Evolutionary conservation across 2,797 vertebrate genomes (phyloP).

Genomic region (Enteromius anoplus): DNA sequence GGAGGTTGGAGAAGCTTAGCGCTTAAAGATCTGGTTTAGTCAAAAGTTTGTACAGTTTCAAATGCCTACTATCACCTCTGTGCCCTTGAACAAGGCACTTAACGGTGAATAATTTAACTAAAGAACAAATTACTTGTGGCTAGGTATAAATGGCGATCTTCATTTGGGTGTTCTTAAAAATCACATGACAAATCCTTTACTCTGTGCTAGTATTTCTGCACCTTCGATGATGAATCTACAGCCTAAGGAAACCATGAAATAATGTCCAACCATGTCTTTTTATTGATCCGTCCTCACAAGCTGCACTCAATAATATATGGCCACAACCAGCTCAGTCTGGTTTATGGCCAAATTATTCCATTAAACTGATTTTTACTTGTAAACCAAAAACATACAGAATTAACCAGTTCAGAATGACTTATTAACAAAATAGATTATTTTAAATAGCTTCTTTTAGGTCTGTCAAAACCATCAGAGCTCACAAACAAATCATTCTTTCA

Average conservation of each 20-base stretch:
- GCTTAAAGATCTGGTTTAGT: conserved; percentile 23
- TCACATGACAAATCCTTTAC: neutral
- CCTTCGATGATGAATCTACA: neutral
- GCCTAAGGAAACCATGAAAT: neutral
- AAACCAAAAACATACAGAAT: neutral
- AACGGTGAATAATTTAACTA: neutral
- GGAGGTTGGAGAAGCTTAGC: neutral
- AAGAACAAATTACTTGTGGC: neutral
- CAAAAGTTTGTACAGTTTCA: conserved; percentile 7
- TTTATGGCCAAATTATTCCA: neutral
- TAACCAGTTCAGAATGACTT: neutral
- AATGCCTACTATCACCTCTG: neutral
- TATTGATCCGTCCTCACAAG: neutral
- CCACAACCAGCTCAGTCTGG: neutral
- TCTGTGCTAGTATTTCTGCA: neutral
- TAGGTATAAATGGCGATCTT: neutral
- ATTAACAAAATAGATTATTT: neutral
- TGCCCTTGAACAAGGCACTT: neutral
- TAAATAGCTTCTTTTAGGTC: neutral
- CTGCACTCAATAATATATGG: neutral
- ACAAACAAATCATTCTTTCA: neutral
- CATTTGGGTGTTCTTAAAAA: neutral
- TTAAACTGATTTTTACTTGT: neutral
- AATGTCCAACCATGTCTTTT: neutral
- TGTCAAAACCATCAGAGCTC: neutral